Percentiles rank a stretch among this genome's conserved stretches.
phyloP scores from a whole-genome alignment of 2,113 vertebrate species.

The Butorides virescens region DNA sequence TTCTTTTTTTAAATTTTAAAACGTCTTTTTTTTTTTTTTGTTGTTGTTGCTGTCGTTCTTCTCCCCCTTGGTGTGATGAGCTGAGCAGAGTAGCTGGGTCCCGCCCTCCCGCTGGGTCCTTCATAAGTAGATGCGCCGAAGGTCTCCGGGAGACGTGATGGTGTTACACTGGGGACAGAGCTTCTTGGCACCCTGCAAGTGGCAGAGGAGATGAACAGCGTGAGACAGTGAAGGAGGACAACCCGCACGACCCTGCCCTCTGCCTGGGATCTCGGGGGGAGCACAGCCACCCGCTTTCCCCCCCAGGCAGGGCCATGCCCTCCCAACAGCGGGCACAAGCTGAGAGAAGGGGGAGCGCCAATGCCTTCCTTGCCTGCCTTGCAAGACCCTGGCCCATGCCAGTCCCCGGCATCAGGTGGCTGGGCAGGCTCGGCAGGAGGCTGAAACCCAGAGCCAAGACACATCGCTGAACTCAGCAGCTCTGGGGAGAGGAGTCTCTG shows the following conservation, averaged over 20 bases:
- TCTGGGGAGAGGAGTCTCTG: background rate
- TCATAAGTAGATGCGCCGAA: constrained; percentile 99
- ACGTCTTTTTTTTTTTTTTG: constrained; percentile 41
- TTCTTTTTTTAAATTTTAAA: constrained; percentile 16
- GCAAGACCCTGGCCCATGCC: background rate
- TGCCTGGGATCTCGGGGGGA: background rate
- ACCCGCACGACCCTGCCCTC: fast-evolving
- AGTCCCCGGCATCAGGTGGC: background rate
- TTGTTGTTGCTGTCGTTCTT: constrained; percentile 40
- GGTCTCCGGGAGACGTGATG: constrained; percentile 97
- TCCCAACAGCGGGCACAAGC: background rate
- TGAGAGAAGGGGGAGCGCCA: background rate
- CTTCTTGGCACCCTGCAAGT: constrained; percentile 95
- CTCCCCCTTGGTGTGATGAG: constrained; percentile 46
- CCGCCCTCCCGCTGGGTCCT: constrained; percentile 25
- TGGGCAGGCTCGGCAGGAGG: background rate
- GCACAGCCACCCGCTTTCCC: background rate
- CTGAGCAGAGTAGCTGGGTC: constrained; percentile 32
- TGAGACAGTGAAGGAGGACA: background rate
- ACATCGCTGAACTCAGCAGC: background rate
- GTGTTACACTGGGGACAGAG: constrained; percentile 99
- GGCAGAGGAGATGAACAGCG: background rate
- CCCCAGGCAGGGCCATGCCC: background rate
- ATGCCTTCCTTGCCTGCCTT: background rate
- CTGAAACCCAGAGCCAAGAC: background rate